phyloP scores from a whole-genome alignment of 2,888 invertebrate genomes.

The Altica lythri region DNA sequence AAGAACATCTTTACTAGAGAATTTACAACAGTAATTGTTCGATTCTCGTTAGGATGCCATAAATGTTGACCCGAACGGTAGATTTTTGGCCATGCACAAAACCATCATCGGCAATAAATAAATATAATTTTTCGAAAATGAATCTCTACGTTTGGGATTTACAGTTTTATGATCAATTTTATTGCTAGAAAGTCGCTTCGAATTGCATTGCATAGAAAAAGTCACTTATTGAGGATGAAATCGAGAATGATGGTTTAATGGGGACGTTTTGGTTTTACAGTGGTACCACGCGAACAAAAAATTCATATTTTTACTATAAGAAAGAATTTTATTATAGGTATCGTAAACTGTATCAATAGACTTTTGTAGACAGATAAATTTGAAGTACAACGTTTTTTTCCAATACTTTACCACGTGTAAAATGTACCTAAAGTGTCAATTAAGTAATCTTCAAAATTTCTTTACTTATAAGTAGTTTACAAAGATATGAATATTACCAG shows the following conservation, averaged over 20 bases:
- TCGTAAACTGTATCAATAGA: too few relatives aligned
- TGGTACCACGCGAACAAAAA: constrained; percentile 35
- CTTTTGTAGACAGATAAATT: too few relatives aligned
- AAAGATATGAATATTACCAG: too few relatives aligned
- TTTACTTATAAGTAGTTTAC: too few relatives aligned
- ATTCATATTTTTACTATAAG: constrained; percentile 21
- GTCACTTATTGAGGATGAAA: constrained; percentile 30
- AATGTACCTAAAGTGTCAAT: too few relatives aligned
- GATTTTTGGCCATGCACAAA: constrained; percentile 27
- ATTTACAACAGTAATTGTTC: constrained; percentile 27
- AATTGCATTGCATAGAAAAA: constrained; percentile 20
- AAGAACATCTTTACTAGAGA: constrained; percentile 11
- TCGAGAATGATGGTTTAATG: constrained; percentile 25
- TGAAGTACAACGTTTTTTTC: too few relatives aligned
- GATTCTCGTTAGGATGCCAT: constrained; percentile 23
- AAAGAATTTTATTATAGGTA: too few relatives aligned
- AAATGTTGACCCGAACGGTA: constrained; percentile 19
- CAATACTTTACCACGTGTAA: too few relatives aligned
- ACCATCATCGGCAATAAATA: constrained; percentile 30
- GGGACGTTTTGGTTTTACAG: constrained; percentile 32
- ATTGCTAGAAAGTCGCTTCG: constrained; percentile 32
- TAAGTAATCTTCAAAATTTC: too few relatives aligned
- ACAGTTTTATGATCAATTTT: constrained; percentile 18
- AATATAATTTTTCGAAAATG: constrained; percentile 28
- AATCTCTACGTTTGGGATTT: constrained; percentile 16